A percentile compares a stretch with the other conserved stretches of the same genome.
Conservation (phyloP, 1,140 invertebrate species). For the Cephus cinctus region DNA sequence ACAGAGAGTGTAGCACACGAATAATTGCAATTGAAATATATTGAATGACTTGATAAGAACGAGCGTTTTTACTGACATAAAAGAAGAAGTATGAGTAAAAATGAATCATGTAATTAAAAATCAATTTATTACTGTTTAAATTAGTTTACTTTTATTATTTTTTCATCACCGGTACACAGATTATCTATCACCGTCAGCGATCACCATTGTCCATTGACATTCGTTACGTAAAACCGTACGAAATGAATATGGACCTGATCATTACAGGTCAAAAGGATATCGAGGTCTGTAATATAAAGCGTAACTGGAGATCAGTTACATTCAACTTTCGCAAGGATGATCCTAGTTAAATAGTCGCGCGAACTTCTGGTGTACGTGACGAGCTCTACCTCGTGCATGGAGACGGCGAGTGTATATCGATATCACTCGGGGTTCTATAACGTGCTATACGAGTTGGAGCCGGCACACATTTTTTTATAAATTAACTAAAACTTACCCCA, state of each 20-base stretch:
- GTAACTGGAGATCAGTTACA: no score
- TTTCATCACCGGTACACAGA: background rate
- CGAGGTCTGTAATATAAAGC: conserved; percentile 1
- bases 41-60: no score
- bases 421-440: background rate
- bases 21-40: no score
- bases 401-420: conserved; percentile 16
- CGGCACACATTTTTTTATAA: background rate
- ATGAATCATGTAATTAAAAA: background rate
- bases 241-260: conserved; percentile 7
- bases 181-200: background rate
- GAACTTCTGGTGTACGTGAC: conserved; percentile 46
- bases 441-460: background rate
- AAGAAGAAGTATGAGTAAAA: conserved; percentile 2
- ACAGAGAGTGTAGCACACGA: no score
- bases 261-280: conserved; percentile 15
- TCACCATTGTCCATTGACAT: conserved; percentile 27
- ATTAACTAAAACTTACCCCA: conserved; percentile 15
- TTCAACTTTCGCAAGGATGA: background rate
- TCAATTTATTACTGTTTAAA: background rate
- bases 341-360: background rate
- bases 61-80: background rate
- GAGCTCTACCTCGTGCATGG: conserved; percentile 36
- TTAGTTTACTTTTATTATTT: background rate
- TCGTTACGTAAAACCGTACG: conserved; percentile 37